Percentiles rank a stretch among this genome's conserved stretches.
Conservation (phyloP, 92 coral and sea anemone species). For the Phenganax marumi region DNA sequence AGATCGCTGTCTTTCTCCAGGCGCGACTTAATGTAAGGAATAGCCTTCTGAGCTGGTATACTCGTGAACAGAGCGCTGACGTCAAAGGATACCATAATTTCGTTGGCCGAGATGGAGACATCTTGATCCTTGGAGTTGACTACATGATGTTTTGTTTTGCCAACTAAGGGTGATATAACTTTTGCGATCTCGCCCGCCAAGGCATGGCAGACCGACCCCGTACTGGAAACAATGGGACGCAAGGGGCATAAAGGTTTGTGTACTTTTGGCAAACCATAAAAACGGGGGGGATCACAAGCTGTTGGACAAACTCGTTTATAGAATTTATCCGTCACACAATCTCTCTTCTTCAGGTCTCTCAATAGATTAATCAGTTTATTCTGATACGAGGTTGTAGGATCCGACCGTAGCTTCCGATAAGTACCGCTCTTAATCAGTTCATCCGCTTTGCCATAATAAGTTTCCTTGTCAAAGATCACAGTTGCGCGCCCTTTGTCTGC, state of each 20-base stretch:
- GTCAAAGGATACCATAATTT: too few relatives aligned
- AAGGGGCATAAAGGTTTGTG: background rate
- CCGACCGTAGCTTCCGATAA: background rate
- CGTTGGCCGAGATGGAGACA: too few relatives aligned
- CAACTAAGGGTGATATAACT: too few relatives aligned
- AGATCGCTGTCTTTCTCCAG: too few relatives aligned
- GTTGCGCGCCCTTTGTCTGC: conserved; percentile 17
- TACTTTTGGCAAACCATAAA: conserved; percentile 3
- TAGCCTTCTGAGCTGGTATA: too few relatives aligned
- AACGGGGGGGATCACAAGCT: background rate
- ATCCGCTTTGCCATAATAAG: background rate
- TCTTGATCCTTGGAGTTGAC: too few relatives aligned
- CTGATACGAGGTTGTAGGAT: conserved; percentile 3
- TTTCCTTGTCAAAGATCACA: background rate
- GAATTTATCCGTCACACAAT: background rate
- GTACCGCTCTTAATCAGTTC: background rate
- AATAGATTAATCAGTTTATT: background rate
- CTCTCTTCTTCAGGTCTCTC: background rate
- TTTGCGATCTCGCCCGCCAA: too few relatives aligned
- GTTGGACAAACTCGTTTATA: background rate
- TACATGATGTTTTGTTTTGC: too few relatives aligned
- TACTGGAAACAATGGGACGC: too few relatives aligned
- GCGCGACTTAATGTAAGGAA: too few relatives aligned
- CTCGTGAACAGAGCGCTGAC: too few relatives aligned
- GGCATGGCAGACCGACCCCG: too few relatives aligned